These are phyloP conservation scores for Callorhinus ursinus DNA, from an alignment of 2,113 vertebrate genomes.

Conservation along the genomic window DNA sequence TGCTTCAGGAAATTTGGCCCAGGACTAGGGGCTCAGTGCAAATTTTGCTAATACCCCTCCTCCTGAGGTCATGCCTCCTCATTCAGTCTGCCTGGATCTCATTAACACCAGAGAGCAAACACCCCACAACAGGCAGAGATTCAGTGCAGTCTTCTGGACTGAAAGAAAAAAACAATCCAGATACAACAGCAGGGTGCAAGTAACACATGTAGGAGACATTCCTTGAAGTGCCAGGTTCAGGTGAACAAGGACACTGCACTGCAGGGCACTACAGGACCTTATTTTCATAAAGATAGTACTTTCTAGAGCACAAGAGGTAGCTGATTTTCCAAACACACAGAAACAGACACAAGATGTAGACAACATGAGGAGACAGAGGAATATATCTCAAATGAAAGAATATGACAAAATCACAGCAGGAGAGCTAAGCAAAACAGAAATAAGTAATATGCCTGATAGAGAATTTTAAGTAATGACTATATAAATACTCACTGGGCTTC, in stretches of 20 bases:
- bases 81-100: neutral
- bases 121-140: neutral
- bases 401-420: neutral
- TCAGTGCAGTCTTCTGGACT: neutral
- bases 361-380: neutral
- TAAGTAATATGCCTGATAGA: neutral
- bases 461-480: neutral
- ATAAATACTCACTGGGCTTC: neutral
- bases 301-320: neutral
- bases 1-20: neutral
- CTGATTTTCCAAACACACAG: neutral
- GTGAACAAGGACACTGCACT: neutral
- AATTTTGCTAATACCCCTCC: neutral
- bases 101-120: neutral
- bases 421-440: neutral
- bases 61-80: neutral
- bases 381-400: neutral
- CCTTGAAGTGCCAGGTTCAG: neutral
- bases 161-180: neutral
- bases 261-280: neutral
- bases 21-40: neutral
- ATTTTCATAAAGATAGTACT: neutral
- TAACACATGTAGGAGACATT: neutral
- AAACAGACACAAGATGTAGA: neutral
- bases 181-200: neutral